phyloP scores from a whole-genome alignment of 1,140 invertebrate species.

The Papilio polytes region DNA sequence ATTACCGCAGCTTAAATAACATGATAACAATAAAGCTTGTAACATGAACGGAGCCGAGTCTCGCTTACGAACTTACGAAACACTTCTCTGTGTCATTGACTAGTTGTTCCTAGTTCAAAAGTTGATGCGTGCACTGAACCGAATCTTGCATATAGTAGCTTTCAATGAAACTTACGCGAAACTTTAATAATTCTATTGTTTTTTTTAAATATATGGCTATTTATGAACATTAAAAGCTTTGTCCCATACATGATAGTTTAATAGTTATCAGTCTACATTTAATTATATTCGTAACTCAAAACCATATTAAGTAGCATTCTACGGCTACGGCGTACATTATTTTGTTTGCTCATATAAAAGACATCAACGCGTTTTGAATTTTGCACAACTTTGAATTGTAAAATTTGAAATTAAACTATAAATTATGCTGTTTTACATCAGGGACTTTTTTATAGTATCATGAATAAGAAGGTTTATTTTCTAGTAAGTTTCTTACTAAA shows the following conservation, averaged over 20 bases:
- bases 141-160: not conserved
- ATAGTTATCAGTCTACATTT: not conserved
- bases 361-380: conserved; percentile 1
- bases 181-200: not conserved
- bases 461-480: conserved; percentile 29
- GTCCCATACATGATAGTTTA: not conserved
- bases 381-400: not conserved
- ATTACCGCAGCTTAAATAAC: conserved; percentile 18
- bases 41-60: conserved; percentile 16
- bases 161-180: not conserved
- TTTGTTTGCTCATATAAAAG: not conserved
- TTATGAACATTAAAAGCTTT: not conserved
- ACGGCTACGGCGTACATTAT: not conserved
- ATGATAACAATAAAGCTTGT: conserved; percentile 24
- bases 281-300: not conserved
- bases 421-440: conserved; percentile 5
- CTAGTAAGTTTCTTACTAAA: not conserved
- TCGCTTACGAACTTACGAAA: conserved; percentile 20
- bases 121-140: conserved; percentile 22
- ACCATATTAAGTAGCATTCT: not conserved
- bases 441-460: conserved; percentile 11
- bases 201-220: no score
- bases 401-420: not conserved
- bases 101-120: conserved; percentile 27
- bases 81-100: conserved; percentile 29